Evolutionary conservation across 2,797 vertebrate genomes (phyloP).

Genomic region (Naso thynnoides): DNA sequence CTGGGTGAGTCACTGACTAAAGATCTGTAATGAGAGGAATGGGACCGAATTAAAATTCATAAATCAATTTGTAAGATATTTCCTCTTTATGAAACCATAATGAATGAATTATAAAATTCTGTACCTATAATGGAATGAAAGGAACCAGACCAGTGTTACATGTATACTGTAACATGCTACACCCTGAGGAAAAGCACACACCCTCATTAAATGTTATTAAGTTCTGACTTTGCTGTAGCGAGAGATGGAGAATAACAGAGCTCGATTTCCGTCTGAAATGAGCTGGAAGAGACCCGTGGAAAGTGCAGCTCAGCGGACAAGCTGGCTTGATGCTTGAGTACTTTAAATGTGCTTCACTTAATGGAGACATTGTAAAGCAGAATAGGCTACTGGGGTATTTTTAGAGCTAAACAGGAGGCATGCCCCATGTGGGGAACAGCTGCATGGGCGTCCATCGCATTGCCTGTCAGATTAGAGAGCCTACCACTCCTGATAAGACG

Average conservation of each 20-base stretch:
- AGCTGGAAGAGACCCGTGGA: constrained; percentile 41
- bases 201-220: constrained; percentile 69
- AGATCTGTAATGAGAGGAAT: constrained; percentile 34
- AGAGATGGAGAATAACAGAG: constrained; percentile 43
- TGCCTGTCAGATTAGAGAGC: constrained; percentile 81
- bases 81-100: not conserved
- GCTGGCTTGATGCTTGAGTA: constrained; percentile 25
- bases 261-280: constrained; percentile 46
- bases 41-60: constrained; percentile 28
- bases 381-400: constrained; percentile 80
- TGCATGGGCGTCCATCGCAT: constrained; percentile 75
- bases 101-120: constrained; percentile 21
- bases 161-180: constrained; percentile 47
- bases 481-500: constrained; percentile 73
- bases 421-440: constrained; percentile 81
- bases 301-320: constrained; percentile 33
- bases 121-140: constrained; percentile 23
- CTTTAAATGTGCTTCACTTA: constrained; percentile 57
- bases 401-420: constrained; percentile 81
- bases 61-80: constrained; percentile 6
- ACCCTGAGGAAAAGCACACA: constrained; percentile 62
- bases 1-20: constrained; percentile 24
- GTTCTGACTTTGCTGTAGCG: constrained; percentile 52
- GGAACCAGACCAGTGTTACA: constrained; percentile 41
- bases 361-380: constrained; percentile 58